Evolutionary conservation across 2,113 vertebrate species (phyloP), one percentile per base, ranked within the genome.

Genomic region (Psilopsiagon aymara): DNA sequence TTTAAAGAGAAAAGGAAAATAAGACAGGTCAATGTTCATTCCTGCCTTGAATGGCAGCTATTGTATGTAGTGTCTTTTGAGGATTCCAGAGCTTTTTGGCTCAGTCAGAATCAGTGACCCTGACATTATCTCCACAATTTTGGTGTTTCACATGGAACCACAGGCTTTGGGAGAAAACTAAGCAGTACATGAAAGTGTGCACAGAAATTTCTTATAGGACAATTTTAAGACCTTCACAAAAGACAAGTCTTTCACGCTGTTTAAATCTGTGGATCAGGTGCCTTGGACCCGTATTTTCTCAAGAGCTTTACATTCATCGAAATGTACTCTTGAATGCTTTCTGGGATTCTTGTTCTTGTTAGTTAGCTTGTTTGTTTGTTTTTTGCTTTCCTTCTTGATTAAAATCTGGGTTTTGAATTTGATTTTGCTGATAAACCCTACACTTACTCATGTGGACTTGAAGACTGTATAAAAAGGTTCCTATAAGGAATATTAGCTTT

Each of bases 31-130:
- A 57, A 31, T 69, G 3, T 49, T 80, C 67, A 76, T 69, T 88
- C 41, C 43, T 5, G 13, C 10, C 39, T 80, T 74, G 41, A 88
- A 80, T 63, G 49, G 13, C 39, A 53, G 10, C 31, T 80, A 28
- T 88, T 88, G 53, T 70, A 33, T 37, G 20, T 23, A 55, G 52
- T 59, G 67, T 19, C 41, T 75, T 88, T 41, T 78, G 44, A 86
- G 60, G 46, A 86, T 90, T 90, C 59, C 23, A 60, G 68, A 86
- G 23, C 19, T 74, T 13, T 81, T 90, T 85, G 74, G 41, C 51
- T 53, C 57, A 94, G 41, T 57, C 63, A 52, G 59, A 91, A 20
- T 84, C 90, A 94, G 19, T 83, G 78, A 95, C 75, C 70, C 90
- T 94, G 71, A 90, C 67, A 70, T 91, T 89, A 77, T 92, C 21